Base-by-base conservation (phyloP, 1,140 invertebrate genomes). In the Drosophila nigromelanica region DNA sequence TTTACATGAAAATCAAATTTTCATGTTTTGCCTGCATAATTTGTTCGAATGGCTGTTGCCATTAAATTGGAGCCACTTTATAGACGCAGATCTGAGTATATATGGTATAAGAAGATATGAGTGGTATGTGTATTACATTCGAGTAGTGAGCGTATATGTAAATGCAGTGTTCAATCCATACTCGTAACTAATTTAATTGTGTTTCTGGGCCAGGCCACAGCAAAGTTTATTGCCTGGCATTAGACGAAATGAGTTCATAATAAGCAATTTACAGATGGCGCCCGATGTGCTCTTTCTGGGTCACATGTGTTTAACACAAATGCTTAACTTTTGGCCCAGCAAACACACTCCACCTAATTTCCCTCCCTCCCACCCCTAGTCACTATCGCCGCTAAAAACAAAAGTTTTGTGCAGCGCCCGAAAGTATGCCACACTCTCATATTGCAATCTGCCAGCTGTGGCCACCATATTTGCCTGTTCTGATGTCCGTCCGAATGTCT, bases 1-100 rank as follows among this genome's bases (percentile, higher is more conserved):
- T 87, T 87, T 83, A 76, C 82, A 87, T 87, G 78, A 73, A 72
- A 89, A 76, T 87, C 82, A 71, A 89, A 87, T 87, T 87, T 86
- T 68, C 55, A 80, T 76, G 59, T 80, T 80, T 80, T 40, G 76
- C 56, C 77, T 73, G 77, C 77, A 78, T 78, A 76, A 80, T 76
- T 75, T 82, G 78, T 63, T 63, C 64, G 63, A 74, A 64, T 80
- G 40, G 43, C 30, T 45, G 52, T 6, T 18, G 21, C 21, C 52
- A 40, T 40, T 67, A 56, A 58, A 67, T 47, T 47, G n/a, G 12
- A 8, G 42, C 63, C 45, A 48, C 35, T 60, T 60, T 47, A 35
- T 47, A 47, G 12, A 11, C 45, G 33, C 39, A 40, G n/a, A 39
- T 37, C 30, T 45, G 45, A 11, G 39, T 50, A 43, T 54, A 21